phyloP scores from a whole-genome alignment of 2,888 invertebrate genomes.

The Prenolepis imparis region DNA sequence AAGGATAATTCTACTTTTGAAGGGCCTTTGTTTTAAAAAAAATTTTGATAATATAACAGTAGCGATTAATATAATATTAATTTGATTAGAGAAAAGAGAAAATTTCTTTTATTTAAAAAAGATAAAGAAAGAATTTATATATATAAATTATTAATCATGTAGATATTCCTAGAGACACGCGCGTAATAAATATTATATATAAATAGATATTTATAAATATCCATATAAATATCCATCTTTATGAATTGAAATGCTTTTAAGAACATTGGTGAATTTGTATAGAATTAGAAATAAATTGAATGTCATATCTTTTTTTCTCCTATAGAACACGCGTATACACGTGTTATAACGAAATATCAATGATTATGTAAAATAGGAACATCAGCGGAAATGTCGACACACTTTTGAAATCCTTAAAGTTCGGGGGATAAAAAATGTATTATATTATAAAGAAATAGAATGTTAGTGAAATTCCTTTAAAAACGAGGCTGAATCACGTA shows the following conservation, averaged over 20 bases:
- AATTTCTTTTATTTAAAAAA: neutral
- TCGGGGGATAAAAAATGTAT: neutral
- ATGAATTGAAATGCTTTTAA: neutral
- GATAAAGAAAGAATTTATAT: no score
- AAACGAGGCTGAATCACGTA: neutral
- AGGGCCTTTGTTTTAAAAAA: neutral
- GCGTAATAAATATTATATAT: no score
- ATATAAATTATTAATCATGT: no score
- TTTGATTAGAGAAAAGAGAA: neutral
- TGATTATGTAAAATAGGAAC: neutral
- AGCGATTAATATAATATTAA: neutral
- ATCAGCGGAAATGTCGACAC: conserved; percentile 1
- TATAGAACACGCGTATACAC: neutral
- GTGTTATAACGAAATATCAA: neutral
- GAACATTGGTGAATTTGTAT: neutral
- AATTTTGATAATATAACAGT: neutral
- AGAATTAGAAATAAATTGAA: neutral
- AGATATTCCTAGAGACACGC: no score
- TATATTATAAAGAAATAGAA: conserved; percentile 1
- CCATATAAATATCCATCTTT: neutral
- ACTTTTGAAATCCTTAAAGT: neutral
- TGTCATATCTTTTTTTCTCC: neutral
- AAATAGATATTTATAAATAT: neutral
- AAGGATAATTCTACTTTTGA: neutral
- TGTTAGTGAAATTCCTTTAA: neutral